Evolutionary conservation across 2,797 vertebrate genomes (phyloP).

Genomic region (Melopsittacus undulatus): DNA sequence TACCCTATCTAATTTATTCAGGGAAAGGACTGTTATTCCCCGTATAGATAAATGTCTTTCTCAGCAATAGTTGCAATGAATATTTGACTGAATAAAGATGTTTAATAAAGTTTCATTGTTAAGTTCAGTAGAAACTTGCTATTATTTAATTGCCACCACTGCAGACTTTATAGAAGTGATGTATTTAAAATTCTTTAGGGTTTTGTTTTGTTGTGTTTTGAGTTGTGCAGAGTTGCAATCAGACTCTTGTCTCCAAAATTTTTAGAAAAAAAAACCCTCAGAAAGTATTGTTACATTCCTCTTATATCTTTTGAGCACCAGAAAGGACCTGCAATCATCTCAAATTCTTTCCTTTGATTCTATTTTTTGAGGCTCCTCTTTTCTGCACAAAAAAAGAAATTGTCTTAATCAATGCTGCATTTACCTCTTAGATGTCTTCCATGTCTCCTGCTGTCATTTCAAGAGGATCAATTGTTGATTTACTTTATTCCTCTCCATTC

Average conservation of each 20-base stretch:
- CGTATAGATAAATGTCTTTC: not conserved
- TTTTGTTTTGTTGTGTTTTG: not conserved
- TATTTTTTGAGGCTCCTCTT: not conserved
- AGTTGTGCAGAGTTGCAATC: not conserved
- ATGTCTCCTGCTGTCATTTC: not conserved
- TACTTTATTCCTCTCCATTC: not conserved
- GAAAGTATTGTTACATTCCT: not conserved
- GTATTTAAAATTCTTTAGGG: not conserved
- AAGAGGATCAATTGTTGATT: not conserved
- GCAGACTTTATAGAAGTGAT: not conserved
- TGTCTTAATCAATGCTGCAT: conserved; percentile 12
- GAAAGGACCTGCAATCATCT: not conserved
- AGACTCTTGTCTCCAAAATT: not conserved
- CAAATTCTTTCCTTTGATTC: not conserved
- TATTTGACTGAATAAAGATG: not conserved
- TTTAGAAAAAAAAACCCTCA: not conserved
- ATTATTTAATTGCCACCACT: not conserved
- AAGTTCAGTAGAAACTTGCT: not conserved
- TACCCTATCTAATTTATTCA: not conserved
- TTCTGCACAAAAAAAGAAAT: not conserved
- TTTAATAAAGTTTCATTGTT: not conserved
- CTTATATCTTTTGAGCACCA: not conserved
- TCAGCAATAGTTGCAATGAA: not conserved
- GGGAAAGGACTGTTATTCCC: not conserved
- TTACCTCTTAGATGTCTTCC: not conserved